These are phyloP conservation scores for Choreutis nemorana DNA, from an alignment of 2,888 invertebrate genomes.

Conservation along the genomic window DNA sequence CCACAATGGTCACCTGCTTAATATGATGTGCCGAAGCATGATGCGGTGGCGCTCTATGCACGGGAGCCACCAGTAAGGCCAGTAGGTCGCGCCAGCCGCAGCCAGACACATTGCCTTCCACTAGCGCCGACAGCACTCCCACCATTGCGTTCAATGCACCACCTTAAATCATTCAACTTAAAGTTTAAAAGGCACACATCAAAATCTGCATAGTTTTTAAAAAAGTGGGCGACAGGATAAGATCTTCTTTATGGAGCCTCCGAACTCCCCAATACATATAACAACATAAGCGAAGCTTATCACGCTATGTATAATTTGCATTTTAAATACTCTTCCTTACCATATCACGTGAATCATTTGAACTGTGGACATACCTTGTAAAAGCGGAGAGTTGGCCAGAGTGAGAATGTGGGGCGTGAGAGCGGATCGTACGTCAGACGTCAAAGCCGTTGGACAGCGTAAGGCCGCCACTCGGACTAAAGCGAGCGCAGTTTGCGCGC, in stretches of 20 bases:
- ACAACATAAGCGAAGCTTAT: no score
- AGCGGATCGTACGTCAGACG: conserved; percentile 73
- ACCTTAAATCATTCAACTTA: no score
- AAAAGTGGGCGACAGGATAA: no score
- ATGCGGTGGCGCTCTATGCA: conserved; percentile 53
- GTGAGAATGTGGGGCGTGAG: conserved; percentile 87
- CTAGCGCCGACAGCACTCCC: conserved; percentile 92
- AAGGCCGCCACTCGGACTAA: conserved; percentile 84
- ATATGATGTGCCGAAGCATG: conserved; percentile 63
- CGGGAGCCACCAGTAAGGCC: conserved; percentile 77
- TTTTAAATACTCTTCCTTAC: no score
- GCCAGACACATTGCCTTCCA: conserved; percentile 80
- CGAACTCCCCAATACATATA: no score
- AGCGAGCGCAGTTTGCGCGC: conserved; percentile 89
- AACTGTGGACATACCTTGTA: conserved; percentile 83
- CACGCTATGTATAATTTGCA: no score
- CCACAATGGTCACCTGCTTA: conserved; percentile 65
- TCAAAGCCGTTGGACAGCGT: conserved; percentile 79
- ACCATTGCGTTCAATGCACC: conserved; percentile 90
- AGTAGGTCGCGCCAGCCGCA: conserved; percentile 84
- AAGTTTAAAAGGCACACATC: conserved; percentile 9
- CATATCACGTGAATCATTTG: no score
- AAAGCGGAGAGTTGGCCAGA: conserved; percentile 88
- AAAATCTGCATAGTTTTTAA: conserved; percentile 3
- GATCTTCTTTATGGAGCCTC: no score